phyloP scores from a whole-genome alignment of 2,797 vertebrate species.

The Epinephelus awoara region DNA sequence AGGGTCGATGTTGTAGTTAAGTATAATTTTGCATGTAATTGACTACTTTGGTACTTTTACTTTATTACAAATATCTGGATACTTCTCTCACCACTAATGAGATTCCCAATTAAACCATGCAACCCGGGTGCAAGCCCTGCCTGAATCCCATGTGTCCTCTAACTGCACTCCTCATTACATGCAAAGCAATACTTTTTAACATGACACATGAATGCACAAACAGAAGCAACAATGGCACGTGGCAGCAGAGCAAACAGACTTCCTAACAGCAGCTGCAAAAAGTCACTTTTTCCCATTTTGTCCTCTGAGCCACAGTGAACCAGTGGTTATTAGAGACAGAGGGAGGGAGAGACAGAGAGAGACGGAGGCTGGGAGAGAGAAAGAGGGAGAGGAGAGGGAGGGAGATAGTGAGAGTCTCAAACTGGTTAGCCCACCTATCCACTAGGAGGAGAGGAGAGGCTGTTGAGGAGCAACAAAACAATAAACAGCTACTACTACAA shows the following conservation, averaged over 20 bases:
- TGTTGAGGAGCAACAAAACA: conserved; percentile 85
- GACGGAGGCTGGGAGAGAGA: conserved; percentile 35
- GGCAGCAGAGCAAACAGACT: conserved; percentile 43
- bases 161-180: neutral
- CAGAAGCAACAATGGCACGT: neutral
- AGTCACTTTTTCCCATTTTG: conserved; percentile 77
- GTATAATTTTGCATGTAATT: neutral
- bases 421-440: conserved; percentile 82
- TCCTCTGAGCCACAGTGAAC: conserved; percentile 74
- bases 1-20: neutral
- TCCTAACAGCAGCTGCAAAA: conserved; percentile 55
- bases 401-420: conserved; percentile 70
- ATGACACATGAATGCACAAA: conserved; percentile 17
- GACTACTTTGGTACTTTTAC: neutral
- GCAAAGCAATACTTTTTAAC: neutral
- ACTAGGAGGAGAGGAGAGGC: conserved; percentile 86
- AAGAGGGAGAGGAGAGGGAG: conserved; percentile 57
- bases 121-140: conserved; percentile 2
- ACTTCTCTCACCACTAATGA: conserved; percentile 5
- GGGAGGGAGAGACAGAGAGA: conserved; percentile 32
- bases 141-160: neutral
- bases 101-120: conserved; percentile 12
- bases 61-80: neutral
- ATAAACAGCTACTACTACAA: conserved; percentile 82
- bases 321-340: conserved; percentile 53